Evolutionary conservation across 2,888 invertebrate species (phyloP), one percentile per base, ranked within the genome.

Genomic region (Portevinia maculata): DNA sequence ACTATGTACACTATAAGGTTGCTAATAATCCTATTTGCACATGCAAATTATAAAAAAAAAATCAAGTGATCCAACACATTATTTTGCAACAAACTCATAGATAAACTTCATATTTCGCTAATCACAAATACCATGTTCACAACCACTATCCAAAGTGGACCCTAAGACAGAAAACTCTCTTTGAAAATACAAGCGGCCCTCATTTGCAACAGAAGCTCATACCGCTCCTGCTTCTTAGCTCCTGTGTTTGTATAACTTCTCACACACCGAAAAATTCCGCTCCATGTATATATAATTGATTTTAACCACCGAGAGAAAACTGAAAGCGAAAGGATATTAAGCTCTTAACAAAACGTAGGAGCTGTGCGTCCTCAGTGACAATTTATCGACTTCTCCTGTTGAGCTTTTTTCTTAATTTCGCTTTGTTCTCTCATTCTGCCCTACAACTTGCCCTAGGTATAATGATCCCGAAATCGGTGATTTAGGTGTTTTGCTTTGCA

Each of bases 261-360:
- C 39, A 7, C 62, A 37, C 30, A 64, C 50, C 37, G n/a, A 28
- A 21, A 24, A 17, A 8, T 7, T 24, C 3, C 11, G 13, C 21
- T 30, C 19, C 7, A 41, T 7, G n/a, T n/a, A n/a, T n/a, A n/a
- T n/a, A n/a, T n/a, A 67, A 67, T 53, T 39, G 13, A 8, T 41
- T 30, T 32, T 15, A 15, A 50, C 13, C 37, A 64, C 6, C 59
- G 67, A 75, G 75, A 75, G 75, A 50, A 28, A 46, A 74, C 30
- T 75, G 79, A 84, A 79, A 70, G 79, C 73, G 83, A 84, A 84
- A 84, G 73, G 62, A 78, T 62, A 52, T 60, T 55, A 75, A 67
- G 39, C 50, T 73, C 53, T 37, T 76, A 57, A 57, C 57, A 57
- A 52, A 44, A 30, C 17, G 59, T 17, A 11, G 48, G 44, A 34